A percentile compares a stretch with the other conserved stretches of the same genome.
phyloP scores from a whole-genome alignment of 2,888 invertebrate species.

The Xestia ashworthii region DNA sequence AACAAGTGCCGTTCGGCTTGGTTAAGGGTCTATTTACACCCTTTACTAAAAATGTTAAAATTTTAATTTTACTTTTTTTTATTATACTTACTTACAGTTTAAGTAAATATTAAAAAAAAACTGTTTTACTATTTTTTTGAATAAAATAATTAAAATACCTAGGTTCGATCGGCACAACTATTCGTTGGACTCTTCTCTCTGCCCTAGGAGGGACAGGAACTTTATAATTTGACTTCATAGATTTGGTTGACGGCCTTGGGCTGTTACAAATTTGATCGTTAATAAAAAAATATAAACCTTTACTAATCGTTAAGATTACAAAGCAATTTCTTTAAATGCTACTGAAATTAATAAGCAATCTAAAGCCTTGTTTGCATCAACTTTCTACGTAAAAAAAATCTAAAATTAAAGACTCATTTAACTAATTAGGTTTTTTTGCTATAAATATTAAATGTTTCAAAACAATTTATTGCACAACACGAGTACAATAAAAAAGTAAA shows the following conservation, averaged over 20 bases:
- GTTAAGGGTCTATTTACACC: no score
- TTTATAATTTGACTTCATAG: constrained; percentile 56
- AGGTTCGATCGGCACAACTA: constrained; percentile 76
- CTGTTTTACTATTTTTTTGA: constrained; percentile 18
- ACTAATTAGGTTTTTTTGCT: constrained; percentile 10
- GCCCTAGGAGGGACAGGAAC: constrained; percentile 60
- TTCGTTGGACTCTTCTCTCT: constrained; percentile 71
- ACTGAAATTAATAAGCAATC: constrained; percentile 5
- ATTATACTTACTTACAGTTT: no score
- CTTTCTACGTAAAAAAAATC: constrained; percentile 28
- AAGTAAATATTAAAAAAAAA: no score
- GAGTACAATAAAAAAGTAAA: constrained; percentile 17
- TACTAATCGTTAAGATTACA: background rate
- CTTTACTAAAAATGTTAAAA: no score
- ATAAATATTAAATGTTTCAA: constrained; percentile 4
- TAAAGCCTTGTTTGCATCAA: background rate
- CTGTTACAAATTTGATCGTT: constrained; percentile 57
- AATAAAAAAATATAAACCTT: constrained; percentile 20
- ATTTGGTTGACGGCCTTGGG: constrained; percentile 38
- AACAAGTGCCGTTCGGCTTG: no score
- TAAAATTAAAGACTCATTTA: background rate
- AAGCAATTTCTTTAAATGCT: background rate
- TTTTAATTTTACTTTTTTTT: constrained; percentile 3
- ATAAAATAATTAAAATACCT: constrained; percentile 71
- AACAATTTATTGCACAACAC: constrained; percentile 20